A percentile compares a stretch with the other conserved stretches of the same genome.
Evolutionary conservation across 2,797 vertebrate species (phyloP).

Genomic region (Coreius guichenoti): DNA sequence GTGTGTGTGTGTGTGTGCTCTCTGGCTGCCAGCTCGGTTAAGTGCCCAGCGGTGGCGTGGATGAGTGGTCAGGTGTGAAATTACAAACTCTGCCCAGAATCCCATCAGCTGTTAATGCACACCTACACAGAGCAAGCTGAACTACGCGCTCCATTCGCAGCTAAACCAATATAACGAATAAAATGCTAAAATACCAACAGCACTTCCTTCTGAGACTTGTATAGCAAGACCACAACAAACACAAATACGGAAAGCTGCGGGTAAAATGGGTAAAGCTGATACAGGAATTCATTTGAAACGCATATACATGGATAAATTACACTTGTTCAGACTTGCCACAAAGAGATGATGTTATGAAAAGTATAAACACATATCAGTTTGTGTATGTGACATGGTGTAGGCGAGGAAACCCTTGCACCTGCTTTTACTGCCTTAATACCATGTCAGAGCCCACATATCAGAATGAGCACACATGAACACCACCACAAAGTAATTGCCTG

Average conservation of each 20-base stretch:
- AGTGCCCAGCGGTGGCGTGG: constrained; percentile 63
- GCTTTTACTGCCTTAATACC: neutral
- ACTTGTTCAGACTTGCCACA: constrained; percentile 9
- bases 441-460: neutral
- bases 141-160: constrained; percentile 22
- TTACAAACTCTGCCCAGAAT: constrained; percentile 69
- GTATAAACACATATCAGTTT: neutral
- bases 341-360: neutral
- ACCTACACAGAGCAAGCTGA: constrained; percentile 40
- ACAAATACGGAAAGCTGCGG: neutral
- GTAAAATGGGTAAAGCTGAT: constrained; percentile 4
- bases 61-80: constrained; percentile 80
- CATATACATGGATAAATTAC: neutral
- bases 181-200: constrained; percentile 45
- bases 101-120: constrained; percentile 58
- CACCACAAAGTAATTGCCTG: neutral
- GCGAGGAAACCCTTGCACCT: neutral
- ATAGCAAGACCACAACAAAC: constrained; percentile 8
- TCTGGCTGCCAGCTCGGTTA: constrained; percentile 49
- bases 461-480: neutral
- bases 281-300: neutral
- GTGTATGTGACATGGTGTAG: constrained; percentile 7
- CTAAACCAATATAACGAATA: constrained; percentile 32
- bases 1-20: constrained; percentile 32
- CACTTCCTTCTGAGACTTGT: neutral